Base-by-base conservation (phyloP, 2,113 vertebrate species). In the Okapia johnstoni region DNA sequence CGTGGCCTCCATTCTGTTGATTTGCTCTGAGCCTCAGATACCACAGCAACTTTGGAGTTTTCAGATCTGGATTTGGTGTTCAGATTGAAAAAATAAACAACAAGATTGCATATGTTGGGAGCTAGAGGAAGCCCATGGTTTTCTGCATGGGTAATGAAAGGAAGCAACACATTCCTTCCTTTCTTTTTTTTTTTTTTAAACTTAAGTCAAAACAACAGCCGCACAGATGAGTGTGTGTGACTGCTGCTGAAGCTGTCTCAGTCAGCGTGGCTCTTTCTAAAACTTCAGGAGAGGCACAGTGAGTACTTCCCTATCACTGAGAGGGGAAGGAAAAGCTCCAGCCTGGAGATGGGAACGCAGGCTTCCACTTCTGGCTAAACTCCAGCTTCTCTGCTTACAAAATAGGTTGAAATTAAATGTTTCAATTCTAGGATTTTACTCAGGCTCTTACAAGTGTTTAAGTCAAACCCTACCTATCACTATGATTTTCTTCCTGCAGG, bases 61-160 rank as follows among this genome's bases (percentile, higher is more conserved):
- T 83, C 2, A 11, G 73, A 60, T 48, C 16, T 83, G 70, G 73
- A 46, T 66, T 80, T 89, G 87, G 36, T 55, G 57, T 36, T 85
- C n/a, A 26, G 81, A 88, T 48, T 73, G 63, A 93, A 98, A 98
- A 80, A 50, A 66, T 58, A 86, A 93, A 36, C 0, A 14, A 83
- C 19, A 19, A 43, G 11, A 7, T 43, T 40, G 23, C 23, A 43
- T 36, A 8, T 57, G 46, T 33, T 25, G 30, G 77, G 70, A 95
- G 79, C 61, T 30, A 89, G 88, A 79, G 79, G 46, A 93, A 86
- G 63, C 16, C 57, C 4, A 17, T 58, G 36, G 60, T 76, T 86
- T 93, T 85, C 55, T 63, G 84, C 40, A 58, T 46, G 52, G 48
- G 46, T 48, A 36, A 88, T 17, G n/a, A 92, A 52, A 73, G 46